phyloP scores from a whole-genome alignment of 1,140 invertebrate species.

The Pygmarrhopalites habei region DNA sequence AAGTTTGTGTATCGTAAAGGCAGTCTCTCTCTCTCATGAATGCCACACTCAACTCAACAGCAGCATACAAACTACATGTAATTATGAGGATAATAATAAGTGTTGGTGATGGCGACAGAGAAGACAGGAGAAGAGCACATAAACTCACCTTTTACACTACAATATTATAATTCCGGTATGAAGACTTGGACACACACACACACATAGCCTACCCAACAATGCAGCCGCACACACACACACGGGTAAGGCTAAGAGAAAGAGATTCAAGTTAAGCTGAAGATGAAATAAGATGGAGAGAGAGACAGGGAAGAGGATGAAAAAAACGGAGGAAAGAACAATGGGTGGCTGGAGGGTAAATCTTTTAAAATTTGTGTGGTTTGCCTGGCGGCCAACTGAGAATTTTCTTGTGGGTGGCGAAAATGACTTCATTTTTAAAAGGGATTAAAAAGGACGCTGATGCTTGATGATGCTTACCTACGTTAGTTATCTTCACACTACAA shows the following conservation, averaged over 20 bases:
- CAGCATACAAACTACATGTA: not conserved
- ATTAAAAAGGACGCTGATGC: constrained; percentile 36
- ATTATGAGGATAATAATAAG: not conserved
- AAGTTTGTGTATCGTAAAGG: no score
- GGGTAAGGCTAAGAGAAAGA: no score
- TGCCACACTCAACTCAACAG: no score
- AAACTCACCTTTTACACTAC: not conserved
- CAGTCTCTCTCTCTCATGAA: no score
- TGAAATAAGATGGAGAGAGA: not conserved
- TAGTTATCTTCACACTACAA: constrained; percentile 35
- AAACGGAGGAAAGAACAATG: constrained; percentile 30
- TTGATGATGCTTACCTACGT: constrained; percentile 34
- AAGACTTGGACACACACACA: no score
- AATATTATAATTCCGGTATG: not conserved
- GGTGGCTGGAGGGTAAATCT: constrained; percentile 30
- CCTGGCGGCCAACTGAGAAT: constrained; percentile 24
- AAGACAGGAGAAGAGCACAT: not conserved
- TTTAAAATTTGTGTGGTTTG: constrained; percentile 38
- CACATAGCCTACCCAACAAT: no score
- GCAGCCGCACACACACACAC: no score
- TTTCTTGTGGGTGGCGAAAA: constrained; percentile 37
- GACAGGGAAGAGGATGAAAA: constrained; percentile 9
- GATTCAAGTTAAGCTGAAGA: no score
- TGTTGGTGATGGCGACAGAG: no score
- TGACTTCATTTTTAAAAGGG: constrained; percentile 37